phyloP scores from a whole-genome alignment of 2,113 vertebrate genomes.

The Benitochromis conjunctus region DNA sequence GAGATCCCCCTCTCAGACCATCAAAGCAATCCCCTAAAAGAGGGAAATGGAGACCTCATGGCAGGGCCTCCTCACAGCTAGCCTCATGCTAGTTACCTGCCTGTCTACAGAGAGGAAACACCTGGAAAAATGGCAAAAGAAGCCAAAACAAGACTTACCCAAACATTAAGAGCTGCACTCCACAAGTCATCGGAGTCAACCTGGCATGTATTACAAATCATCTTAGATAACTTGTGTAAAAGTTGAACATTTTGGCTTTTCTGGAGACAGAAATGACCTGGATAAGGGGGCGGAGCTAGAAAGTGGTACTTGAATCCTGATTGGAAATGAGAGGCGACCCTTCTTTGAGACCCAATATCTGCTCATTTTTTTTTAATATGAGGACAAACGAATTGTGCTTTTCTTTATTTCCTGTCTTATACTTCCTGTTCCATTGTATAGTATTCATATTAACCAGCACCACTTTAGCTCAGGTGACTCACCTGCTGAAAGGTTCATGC shows the following conservation, averaged over 20 bases:
- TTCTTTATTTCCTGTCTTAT: not conserved
- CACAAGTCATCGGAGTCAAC: not conserved
- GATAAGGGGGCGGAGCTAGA: not conserved
- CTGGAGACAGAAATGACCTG: not conserved
- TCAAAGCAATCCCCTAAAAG: not conserved
- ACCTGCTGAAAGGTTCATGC: not conserved
- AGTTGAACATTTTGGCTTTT: not conserved
- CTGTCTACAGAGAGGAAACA: not conserved
- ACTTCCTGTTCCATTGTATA: not conserved
- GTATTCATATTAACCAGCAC: not conserved
- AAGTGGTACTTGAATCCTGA: not conserved
- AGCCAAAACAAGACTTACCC: not conserved
- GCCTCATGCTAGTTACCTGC: not conserved
- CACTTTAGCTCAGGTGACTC: not conserved
- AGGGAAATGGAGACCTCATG: not conserved
- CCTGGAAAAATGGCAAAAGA: not conserved
- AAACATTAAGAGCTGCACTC: not conserved
- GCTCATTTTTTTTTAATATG: not conserved
- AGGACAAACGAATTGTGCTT: not conserved
- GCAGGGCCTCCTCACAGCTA: not conserved
- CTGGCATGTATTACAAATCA: rapidly evolving
- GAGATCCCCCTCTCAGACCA: rapidly evolving
- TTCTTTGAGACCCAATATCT: not conserved
- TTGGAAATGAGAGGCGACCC: not conserved
- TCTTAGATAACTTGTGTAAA: not conserved